A percentile compares a stretch with the other conserved stretches of the same genome.
These are phyloP conservation scores for Lysandra bellargus DNA, from an alignment of 2,888 invertebrate species.

Conservation along the genomic window DNA sequence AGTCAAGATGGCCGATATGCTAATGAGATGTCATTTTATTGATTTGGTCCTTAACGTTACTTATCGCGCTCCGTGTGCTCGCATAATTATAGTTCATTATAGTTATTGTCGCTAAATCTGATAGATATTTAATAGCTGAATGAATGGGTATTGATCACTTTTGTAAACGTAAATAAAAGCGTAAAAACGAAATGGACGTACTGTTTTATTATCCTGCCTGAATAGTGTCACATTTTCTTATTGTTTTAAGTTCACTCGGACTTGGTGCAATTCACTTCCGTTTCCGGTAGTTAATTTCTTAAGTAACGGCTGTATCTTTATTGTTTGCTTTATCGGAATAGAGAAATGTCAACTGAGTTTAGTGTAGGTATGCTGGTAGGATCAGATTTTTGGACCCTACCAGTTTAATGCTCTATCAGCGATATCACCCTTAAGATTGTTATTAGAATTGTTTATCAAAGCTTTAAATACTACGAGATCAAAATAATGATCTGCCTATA, in stretches of 20 bases:
- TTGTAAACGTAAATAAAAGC: background rate
- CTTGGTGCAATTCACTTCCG: background rate
- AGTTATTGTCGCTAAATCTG: conserved; percentile 27
- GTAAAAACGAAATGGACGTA: background rate
- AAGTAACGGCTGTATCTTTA: background rate
- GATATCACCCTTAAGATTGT: background rate
- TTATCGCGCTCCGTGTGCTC: conserved; percentile 47
- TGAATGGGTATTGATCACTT: conserved; percentile 15
- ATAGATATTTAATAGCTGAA: conserved; percentile 30
- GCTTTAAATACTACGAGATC: background rate
- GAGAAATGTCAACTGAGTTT: background rate
- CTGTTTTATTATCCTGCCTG: background rate
- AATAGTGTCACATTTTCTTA: background rate
- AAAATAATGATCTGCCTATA: background rate
- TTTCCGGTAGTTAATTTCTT: background rate
- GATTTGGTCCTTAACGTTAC: conserved; percentile 48
- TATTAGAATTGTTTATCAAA: background rate
- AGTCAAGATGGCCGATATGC: conserved; percentile 58
- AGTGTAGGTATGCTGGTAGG: background rate
- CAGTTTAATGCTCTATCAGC: background rate
- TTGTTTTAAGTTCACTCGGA: background rate
- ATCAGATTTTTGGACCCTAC: background rate
- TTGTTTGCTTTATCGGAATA: background rate
- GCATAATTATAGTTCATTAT: conserved; percentile 49
- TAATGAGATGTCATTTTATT: conserved; percentile 54